Conservation (phyloP, 2,113 vertebrate genomes). For the Onychostoma macrolepis region DNA sequence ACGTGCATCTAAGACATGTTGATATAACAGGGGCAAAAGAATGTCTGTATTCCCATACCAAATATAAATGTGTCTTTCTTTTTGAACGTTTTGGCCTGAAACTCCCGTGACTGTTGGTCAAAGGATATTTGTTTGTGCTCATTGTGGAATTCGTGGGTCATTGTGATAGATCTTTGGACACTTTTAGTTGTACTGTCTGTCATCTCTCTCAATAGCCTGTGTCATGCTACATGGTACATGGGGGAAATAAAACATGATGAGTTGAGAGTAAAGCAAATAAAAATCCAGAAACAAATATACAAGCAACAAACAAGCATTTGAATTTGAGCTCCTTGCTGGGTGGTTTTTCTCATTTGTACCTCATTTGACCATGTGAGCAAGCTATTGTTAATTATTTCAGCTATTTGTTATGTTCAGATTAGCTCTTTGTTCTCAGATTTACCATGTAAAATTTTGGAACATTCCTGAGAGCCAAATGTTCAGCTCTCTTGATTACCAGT, state of each 20-base stretch:
- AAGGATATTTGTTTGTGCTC: conserved; percentile 12
- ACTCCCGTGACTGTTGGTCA: background rate
- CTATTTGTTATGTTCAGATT: background rate
- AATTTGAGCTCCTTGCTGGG: background rate
- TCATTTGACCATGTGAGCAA: background rate
- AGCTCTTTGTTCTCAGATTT: background rate
- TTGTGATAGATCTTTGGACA: conserved; percentile 6
- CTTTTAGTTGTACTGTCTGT: background rate
- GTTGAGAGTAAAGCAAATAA: background rate
- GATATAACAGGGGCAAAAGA: background rate
- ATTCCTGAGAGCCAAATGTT: background rate
- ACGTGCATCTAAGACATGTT: background rate
- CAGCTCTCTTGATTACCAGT: background rate
- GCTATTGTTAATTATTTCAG: background rate
- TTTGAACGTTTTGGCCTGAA: background rate
- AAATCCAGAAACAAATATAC: background rate
- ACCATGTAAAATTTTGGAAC: background rate
- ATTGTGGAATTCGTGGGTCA: background rate
- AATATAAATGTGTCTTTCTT: conserved; percentile 22
- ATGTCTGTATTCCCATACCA: background rate
- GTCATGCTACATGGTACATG: background rate
- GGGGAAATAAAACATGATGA: background rate
- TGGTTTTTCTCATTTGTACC: background rate
- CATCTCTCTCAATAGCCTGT: background rate
- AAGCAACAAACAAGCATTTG: too few relatives aligned